Base-by-base conservation (phyloP, 2,113 vertebrate genomes). In the Pantherophis guttatus region DNA sequence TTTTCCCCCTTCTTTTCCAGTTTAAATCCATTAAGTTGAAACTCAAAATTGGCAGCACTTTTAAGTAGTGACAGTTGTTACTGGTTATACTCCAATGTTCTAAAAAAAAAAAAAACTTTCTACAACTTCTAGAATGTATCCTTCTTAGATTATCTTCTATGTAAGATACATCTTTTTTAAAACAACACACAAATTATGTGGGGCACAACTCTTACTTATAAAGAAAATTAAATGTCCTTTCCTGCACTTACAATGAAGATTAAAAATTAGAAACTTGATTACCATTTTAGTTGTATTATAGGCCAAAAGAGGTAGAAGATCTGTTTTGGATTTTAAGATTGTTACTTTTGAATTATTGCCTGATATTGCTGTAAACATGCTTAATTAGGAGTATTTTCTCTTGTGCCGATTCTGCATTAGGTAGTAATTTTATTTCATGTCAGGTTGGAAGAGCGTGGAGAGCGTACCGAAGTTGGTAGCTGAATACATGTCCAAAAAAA, bases 401-500 rank as follows among this genome's bases (percentile, higher is more conserved):
- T 86, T 62, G 75, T 0, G 81, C 15, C 39, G 8, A 91, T 44
- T 33, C 0, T 0, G 58, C 12, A 54, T 86, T 54, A 11, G 55
- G 88, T 85, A 94, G 57, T n/a, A 24, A 65, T 33, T 7, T 5
- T 0, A 13, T 90, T 95, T 96, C 88, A 94, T 97, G 91, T 90
- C 93, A 98, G 98, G 98, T 44, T 98, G 98, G 98, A 98, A 98
- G 94, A 98, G 98, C 0, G 96, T 98, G 9, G 97, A 98, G 86
- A 98, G 1, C 0, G 94, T 98, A 6, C 98, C 98, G 0, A 98
- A 98, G 94, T 93, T 98, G 95, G 98, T 98, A 94, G 96, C 96
- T 50, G 98, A 98, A 88, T 98, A 98, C 92, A 98, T 98, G 97
- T 97, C 97, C 62, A 98, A 98, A 93, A 98, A 98, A 96, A 98